A percentile compares a stretch with the other conserved stretches of the same genome.
phyloP scores from a whole-genome alignment of 1,140 invertebrate species.

The Ganaspis sp. region DNA sequence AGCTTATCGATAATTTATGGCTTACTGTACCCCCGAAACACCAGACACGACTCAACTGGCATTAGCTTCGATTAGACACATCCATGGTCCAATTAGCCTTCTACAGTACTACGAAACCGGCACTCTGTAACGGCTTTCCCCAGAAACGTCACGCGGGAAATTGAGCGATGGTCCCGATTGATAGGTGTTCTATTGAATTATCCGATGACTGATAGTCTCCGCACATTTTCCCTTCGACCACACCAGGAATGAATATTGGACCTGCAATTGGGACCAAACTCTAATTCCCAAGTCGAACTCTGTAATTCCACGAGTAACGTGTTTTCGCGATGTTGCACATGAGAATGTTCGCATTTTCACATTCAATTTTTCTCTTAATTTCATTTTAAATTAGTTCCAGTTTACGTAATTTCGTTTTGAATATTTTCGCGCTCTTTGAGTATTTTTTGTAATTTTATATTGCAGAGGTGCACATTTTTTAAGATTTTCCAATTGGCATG shows the following conservation, averaged over 20 bases:
- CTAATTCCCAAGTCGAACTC: constrained; percentile 22
- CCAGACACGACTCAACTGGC: constrained; percentile 43
- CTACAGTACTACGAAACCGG: constrained; percentile 22
- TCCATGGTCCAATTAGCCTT: constrained; percentile 49
- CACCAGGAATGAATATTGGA: constrained; percentile 2
- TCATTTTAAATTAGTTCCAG: too few species aligned
- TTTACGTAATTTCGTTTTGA: too few species aligned
- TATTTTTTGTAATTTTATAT: too few species aligned
- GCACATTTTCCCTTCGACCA: constrained; percentile 20
- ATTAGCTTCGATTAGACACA: constrained; percentile 52
- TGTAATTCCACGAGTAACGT: constrained; percentile 9
- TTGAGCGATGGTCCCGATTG: constrained; percentile 34
- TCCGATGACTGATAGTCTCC: constrained; percentile 37
- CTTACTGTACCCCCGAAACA: constrained; percentile 36
- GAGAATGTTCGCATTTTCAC: not conserved
- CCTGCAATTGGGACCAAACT: constrained; percentile 23
- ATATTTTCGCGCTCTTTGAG: too few species aligned
- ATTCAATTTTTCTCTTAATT: too few species aligned
- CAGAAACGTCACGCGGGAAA: constrained; percentile 33
- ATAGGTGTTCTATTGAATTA: constrained; percentile 40
- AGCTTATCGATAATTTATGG: constrained; percentile 58
- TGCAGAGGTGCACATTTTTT: too few species aligned
- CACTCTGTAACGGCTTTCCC: constrained; percentile 20
- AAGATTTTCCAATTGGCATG: too few species aligned
- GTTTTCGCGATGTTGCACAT: constrained; percentile 5